Evolutionary conservation across 2,113 vertebrate species (phyloP).

Genomic region (Azemiops feae): DNA sequence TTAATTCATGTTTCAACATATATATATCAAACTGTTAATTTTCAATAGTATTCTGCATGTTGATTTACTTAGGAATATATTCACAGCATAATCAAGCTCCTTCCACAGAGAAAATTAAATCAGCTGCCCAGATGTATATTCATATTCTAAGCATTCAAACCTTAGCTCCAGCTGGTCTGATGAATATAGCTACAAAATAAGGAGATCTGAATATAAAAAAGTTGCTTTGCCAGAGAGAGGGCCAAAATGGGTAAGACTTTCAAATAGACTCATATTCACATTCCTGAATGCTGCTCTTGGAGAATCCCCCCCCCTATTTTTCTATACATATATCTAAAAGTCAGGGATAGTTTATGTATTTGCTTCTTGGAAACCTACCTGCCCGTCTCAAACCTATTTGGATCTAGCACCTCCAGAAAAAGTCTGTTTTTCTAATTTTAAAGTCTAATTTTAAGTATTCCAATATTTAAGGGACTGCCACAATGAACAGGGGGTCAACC

Average conservation of each 20-base stretch:
- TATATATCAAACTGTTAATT: constrained; percentile 1
- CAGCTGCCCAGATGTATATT: constrained; percentile 22
- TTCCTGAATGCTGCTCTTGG: background rate
- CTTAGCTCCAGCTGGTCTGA: constrained; percentile 34
- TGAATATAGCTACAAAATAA: background rate
- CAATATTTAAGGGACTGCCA: background rate
- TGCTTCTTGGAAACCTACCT: background rate
- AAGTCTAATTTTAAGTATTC: background rate
- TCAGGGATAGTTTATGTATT: background rate
- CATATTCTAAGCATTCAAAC: background rate
- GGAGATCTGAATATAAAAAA: background rate
- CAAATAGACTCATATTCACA: background rate
- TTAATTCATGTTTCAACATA: constrained; percentile 36
- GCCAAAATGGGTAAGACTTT: background rate
- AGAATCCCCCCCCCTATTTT: background rate
- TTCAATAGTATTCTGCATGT: constrained; percentile 18
- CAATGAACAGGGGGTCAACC: background rate
- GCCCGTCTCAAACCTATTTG: background rate
- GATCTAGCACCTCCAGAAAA: background rate
- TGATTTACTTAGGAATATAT: constrained; percentile 9
- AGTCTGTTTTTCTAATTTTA: background rate
- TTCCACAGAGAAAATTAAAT: constrained; percentile 25
- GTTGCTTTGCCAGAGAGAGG: background rate
- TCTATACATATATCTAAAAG: background rate
- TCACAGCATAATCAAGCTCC: constrained; percentile 17